These are phyloP conservation scores for Varanus komodoensis DNA, from an alignment of 2,113 vertebrate genomes.

Conservation along the genomic window DNA sequence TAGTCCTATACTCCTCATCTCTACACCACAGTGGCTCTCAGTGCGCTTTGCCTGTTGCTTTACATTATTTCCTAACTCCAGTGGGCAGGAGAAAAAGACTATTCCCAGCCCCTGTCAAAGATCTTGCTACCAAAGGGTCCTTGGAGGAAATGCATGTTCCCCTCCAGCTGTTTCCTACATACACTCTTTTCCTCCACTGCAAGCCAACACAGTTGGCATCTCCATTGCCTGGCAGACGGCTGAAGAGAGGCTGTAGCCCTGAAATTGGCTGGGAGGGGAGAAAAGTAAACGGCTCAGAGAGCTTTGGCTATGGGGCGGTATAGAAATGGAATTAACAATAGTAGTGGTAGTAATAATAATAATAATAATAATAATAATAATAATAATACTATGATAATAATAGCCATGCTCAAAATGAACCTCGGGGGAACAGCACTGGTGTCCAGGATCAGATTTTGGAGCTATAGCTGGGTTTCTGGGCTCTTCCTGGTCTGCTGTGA, in stretches of 20 bases:
- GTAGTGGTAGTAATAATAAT: too few relatives aligned
- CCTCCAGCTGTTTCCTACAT: neutral
- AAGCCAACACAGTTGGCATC: neutral
- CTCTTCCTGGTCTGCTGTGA: neutral
- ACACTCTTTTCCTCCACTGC: neutral
- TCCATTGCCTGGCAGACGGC: too few relatives aligned
- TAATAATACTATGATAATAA: too few relatives aligned
- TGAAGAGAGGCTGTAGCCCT: neutral
- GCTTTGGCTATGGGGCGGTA: too few relatives aligned
- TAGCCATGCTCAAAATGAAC: neutral
- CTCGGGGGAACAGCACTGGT: neutral
- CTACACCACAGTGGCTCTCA: too few relatives aligned
- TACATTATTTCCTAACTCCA: neutral
- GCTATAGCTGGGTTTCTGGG: neutral
- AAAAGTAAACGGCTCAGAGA: too few relatives aligned
- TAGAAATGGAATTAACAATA: too few relatives aligned
- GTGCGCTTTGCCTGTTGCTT: neutral
- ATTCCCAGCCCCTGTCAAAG: too few relatives aligned
- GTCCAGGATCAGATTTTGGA: neutral
- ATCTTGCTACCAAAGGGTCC: too few relatives aligned
- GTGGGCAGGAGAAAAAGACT: too few relatives aligned
- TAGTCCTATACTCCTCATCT: too few relatives aligned
- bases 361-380: too few relatives aligned
- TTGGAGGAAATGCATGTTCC: neutral
- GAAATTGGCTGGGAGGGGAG: neutral